These are phyloP conservation scores for Oenanthe melanoleuca DNA, from an alignment of 2,113 vertebrate species.

Conservation along the genomic window DNA sequence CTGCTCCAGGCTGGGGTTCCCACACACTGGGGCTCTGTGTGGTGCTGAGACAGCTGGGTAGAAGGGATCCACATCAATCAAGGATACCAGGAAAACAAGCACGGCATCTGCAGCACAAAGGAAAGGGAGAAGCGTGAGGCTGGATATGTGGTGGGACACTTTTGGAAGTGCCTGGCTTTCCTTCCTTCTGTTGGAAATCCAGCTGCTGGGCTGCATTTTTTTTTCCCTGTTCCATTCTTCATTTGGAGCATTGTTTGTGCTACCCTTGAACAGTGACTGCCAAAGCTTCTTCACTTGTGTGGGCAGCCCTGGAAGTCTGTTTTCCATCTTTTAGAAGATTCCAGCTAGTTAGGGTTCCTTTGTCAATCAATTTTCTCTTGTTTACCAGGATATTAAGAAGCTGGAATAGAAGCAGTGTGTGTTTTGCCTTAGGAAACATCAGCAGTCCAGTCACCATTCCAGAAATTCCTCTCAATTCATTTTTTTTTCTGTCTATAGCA, in stretches of 20 bases:
- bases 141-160: accelerated
- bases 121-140: background rate
- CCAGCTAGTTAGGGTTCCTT: slow-evolving; percentile 20
- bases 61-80: background rate
- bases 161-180: background rate
- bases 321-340: background rate
- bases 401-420: background rate
- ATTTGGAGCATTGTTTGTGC: background rate
- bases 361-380: slow-evolving; percentile 36
- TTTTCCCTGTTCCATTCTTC: background rate
- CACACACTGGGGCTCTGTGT: too few relatives aligned
- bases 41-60: background rate
- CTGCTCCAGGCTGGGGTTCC: background rate
- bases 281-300: background rate
- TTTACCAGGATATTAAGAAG: slow-evolving; percentile 4
- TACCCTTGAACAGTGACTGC: background rate
- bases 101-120: background rate
- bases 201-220: background rate
- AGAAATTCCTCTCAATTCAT: slow-evolving; percentile 11
- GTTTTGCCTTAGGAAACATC: slow-evolving; percentile 39
- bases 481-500: background rate
- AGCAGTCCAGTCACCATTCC: slow-evolving; percentile 49
- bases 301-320: background rate
- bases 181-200: background rate
- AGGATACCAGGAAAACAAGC: background rate